Evolutionary conservation across 2,113 vertebrate genomes (phyloP).

Genomic region (Willisornis vidua): DNA sequence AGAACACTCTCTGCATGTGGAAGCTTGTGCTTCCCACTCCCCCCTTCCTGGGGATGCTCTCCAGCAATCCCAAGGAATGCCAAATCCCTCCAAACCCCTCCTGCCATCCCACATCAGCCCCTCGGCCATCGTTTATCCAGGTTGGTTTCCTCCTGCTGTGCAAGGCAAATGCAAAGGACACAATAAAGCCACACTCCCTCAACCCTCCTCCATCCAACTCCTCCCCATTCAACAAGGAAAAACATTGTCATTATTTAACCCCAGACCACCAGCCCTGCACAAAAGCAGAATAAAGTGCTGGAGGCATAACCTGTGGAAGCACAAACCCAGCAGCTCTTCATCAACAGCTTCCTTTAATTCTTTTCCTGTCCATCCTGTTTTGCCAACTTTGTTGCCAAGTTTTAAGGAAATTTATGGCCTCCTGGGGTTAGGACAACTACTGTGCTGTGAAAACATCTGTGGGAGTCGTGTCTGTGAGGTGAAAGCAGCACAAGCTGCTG

Average conservation of each 20-base stretch:
- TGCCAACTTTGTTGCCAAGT: conserved; percentile 48
- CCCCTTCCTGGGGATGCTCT: neutral
- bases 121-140: accelerated
- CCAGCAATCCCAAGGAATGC: neutral
- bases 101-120: accelerated
- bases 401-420: neutral
- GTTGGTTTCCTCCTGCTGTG: accelerated
- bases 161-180: neutral
- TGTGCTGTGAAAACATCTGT: neutral
- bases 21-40: neutral
- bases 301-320: neutral
- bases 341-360: conserved; percentile 60
- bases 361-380: conserved; percentile 70
- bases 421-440: neutral
- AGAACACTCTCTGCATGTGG: neutral
- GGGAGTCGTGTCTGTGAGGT: neutral
- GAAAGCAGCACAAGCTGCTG: neutral
- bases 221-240: conserved; percentile 12
- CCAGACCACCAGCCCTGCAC: neutral
- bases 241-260: neutral
- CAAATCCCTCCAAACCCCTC: neutral
- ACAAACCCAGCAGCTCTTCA: neutral
- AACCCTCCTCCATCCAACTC: neutral
- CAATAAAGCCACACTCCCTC: neutral
- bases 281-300: neutral